These are phyloP conservation scores for Falco punctatus DNA, from an alignment of 2,113 vertebrate species.

Conservation along the genomic window DNA sequence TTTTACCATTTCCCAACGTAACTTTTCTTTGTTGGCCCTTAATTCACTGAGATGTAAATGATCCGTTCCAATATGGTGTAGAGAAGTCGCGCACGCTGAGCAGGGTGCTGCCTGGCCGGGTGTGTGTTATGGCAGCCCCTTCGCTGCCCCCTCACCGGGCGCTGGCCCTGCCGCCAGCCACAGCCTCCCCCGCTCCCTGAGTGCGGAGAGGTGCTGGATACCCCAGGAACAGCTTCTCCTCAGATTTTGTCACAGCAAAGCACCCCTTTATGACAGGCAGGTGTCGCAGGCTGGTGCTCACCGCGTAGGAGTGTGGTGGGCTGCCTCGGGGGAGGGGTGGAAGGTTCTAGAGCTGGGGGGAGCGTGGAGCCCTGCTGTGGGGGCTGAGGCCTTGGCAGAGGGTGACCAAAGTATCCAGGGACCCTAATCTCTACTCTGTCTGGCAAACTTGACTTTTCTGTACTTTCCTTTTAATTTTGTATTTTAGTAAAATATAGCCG, in stretches of 20 bases:
- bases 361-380: fast-evolving
- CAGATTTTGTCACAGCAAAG: not conserved
- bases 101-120: too few species aligned
- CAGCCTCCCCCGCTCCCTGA: fast-evolving
- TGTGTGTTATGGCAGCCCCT: fast-evolving
- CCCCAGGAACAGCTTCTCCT: not conserved
- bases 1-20: not conserved
- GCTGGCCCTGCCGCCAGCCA: not conserved
- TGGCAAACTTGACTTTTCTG: not conserved
- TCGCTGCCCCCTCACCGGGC: not conserved
- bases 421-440: not conserved
- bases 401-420: fast-evolving
- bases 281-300: fast-evolving
- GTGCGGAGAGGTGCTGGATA: fast-evolving
- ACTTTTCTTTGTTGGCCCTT: not conserved
- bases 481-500: not conserved
- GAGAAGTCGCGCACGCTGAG: too few species aligned
- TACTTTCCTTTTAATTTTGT: not conserved
- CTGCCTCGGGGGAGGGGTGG: fast-evolving
- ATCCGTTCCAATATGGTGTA: too few species aligned
- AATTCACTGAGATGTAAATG: not conserved
- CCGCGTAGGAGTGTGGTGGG: fast-evolving
- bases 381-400: not conserved
- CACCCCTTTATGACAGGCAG: too few species aligned
- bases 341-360: not conserved